These are phyloP conservation scores for Hydrolagus affinis DNA, from an alignment of 2,113 vertebrate species.

Conservation along the genomic window DNA sequence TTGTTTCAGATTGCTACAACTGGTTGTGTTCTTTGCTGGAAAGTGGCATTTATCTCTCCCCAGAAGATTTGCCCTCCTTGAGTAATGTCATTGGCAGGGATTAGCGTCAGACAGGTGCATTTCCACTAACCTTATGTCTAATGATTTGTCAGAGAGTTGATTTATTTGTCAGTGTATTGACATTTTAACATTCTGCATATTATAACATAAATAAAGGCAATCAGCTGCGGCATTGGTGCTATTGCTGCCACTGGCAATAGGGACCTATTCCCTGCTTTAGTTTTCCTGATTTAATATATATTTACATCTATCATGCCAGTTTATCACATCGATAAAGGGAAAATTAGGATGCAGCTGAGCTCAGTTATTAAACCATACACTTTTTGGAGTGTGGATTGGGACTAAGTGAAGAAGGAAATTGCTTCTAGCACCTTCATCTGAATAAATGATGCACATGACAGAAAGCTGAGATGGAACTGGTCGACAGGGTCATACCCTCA, in stretches of 20 bases:
- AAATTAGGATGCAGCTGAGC: neutral
- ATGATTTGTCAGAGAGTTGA: no score
- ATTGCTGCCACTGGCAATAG: neutral
- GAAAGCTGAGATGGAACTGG: neutral
- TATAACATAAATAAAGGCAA: no score
- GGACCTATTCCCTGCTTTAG: neutral
- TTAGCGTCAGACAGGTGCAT: no score
- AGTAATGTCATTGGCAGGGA: no score
- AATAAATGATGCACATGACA: conserved; percentile 24
- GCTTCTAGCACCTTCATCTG: conserved; percentile 9
- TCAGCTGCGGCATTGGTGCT: neutral
- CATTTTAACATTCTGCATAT: no score
- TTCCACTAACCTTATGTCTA: no score
- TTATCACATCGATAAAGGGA: neutral
- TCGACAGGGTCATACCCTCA: neutral
- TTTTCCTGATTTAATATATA: conserved; percentile 25
- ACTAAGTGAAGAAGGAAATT: conserved; percentile 29
- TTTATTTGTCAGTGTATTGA: no score
- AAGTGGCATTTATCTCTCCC: no score
- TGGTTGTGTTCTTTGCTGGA: no score
- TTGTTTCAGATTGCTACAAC: no score
- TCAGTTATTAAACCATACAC: neutral
- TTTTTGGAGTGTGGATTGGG: neutral
- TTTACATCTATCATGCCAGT: conserved; percentile 6
- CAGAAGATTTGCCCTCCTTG: no score